These are phyloP conservation scores for Schlechtendalia chinensis DNA, from an alignment of 1,140 invertebrate genomes.

Conservation along the genomic window DNA sequence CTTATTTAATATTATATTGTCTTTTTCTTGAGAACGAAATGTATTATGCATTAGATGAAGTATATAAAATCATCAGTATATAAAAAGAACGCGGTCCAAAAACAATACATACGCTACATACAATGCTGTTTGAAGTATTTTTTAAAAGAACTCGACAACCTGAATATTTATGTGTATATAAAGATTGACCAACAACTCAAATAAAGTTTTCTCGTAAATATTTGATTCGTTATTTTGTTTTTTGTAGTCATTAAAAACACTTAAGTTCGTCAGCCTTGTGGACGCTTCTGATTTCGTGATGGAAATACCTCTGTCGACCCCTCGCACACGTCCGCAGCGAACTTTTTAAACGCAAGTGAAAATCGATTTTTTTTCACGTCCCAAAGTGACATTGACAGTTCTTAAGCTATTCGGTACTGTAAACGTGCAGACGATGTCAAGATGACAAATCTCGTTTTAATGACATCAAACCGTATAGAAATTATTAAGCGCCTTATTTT, in stretches of 20 bases:
- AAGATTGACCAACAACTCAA: too few relatives aligned
- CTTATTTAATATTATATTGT: too few relatives aligned
- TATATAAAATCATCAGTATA: too few relatives aligned
- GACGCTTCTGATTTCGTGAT: not conserved
- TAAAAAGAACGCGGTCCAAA: too few relatives aligned
- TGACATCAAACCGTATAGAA: not conserved
- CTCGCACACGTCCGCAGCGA: too few relatives aligned
- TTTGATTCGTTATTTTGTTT: not conserved
- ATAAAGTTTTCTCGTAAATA: too few relatives aligned
- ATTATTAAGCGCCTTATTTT: not conserved
- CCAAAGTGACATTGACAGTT: not conserved
- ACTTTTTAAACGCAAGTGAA: not conserved
- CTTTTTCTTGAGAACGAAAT: too few relatives aligned
- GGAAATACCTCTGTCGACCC: not conserved
- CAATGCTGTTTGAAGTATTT: too few relatives aligned
- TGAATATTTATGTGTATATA: too few relatives aligned
- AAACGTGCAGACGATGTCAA: not conserved
- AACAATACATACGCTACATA: too few relatives aligned
- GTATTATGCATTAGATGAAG: too few relatives aligned
- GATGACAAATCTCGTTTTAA: conserved; percentile 3
- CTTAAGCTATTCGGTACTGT: not conserved
- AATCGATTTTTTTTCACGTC: conserved; percentile 4
- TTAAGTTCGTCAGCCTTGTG: not conserved
- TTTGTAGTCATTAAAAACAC: not conserved
- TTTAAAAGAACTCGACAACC: too few relatives aligned